Evolutionary conservation across 2,797 vertebrate species (phyloP), one percentile per base, ranked within the genome.

Genomic region (Acropternis orthonyx): DNA sequence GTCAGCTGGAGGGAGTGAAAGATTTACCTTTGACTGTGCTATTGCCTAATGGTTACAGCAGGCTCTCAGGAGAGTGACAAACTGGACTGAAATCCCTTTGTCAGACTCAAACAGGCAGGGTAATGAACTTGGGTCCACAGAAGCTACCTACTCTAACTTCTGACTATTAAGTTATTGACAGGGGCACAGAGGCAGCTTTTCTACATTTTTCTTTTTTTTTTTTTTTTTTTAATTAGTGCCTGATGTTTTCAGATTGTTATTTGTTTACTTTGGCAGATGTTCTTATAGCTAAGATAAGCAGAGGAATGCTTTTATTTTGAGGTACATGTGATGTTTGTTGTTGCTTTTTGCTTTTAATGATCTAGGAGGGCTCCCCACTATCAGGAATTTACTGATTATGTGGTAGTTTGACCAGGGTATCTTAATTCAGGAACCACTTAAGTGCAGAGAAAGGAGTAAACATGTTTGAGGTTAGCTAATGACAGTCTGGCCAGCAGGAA

Each of bases 1-100:
- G 85, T 92, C 93, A 96, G 93, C 80, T 93, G 90, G 59, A 90
- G 77, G 49, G 77, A 95, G 71, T 37, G 66, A 69, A 92, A 86
- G 83, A 88, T 95, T 95, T 95, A 81, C 88, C 39, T 90, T 1
- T 41, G 62, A 69, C 73, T 59, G 34, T 56, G 55, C 59, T 82
- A n/a, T 74, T 80, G 46, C 81, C 85, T 94, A 88, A 90, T 84
- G 83, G 77, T 71, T 93, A 63, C 54, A 92, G 52, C 34, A 75
- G 62, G 24, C n/a, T 95, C 91, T 90, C 88, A 62, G 58, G 92
- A 74, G 89, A 9, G 73, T 62, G 79, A 86, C 93, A 88, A 80
- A 77, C 89, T 62, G 66, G 56, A 68, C 85, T 93, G 51, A 78
- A 92, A 81, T 78, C 39, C 69, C 69, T 90, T 88, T 95, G 82